phyloP scores from a whole-genome alignment of 2,888 invertebrate genomes.

The Lasioglossum marginatum region DNA sequence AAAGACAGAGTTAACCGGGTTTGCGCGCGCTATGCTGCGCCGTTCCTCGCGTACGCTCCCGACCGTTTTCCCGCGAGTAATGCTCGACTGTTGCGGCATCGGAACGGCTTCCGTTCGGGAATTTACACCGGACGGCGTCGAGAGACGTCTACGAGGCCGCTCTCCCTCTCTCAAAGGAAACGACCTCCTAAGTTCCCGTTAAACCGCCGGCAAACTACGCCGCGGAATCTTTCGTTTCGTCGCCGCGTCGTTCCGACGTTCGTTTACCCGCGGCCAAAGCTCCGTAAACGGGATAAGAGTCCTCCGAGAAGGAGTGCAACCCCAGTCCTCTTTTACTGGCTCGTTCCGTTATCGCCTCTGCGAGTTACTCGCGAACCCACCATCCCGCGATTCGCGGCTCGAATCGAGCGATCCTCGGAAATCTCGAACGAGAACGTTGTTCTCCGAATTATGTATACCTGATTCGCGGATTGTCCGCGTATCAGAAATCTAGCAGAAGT shows the following conservation, averaged over 20 bases:
- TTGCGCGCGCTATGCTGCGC: background rate
- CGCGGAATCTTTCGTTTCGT: slow-evolving; percentile 45
- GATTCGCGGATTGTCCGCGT: no score
- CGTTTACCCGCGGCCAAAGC: slow-evolving; percentile 19
- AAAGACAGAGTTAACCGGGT: background rate
- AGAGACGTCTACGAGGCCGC: slow-evolving; percentile 11
- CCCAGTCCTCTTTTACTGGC: slow-evolving; percentile 37
- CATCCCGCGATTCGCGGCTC: background rate
- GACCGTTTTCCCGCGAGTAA: background rate
- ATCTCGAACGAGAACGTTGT: background rate
- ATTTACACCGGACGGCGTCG: slow-evolving; percentile 24
- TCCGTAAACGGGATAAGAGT: slow-evolving; percentile 32
- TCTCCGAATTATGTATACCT: background rate
- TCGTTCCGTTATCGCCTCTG: background rate
- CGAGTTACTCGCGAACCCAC: background rate
- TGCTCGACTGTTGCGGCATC: slow-evolving; percentile 3
- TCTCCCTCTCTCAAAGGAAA: slow-evolving; percentile 26
- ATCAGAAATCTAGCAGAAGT: background rate
- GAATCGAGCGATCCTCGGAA: background rate
- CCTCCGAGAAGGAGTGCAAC: background rate
- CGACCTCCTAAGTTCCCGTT: slow-evolving; percentile 60
- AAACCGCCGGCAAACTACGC: slow-evolving; percentile 36
- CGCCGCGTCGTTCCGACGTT: slow-evolving; percentile 26
- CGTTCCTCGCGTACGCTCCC: background rate
- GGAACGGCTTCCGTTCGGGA: slow-evolving; percentile 6